Percentiles rank a stretch among this genome's conserved stretches.
These are phyloP conservation scores for Manis javanica DNA, from an alignment of 2,797 vertebrate species.

Conservation along the genomic window DNA sequence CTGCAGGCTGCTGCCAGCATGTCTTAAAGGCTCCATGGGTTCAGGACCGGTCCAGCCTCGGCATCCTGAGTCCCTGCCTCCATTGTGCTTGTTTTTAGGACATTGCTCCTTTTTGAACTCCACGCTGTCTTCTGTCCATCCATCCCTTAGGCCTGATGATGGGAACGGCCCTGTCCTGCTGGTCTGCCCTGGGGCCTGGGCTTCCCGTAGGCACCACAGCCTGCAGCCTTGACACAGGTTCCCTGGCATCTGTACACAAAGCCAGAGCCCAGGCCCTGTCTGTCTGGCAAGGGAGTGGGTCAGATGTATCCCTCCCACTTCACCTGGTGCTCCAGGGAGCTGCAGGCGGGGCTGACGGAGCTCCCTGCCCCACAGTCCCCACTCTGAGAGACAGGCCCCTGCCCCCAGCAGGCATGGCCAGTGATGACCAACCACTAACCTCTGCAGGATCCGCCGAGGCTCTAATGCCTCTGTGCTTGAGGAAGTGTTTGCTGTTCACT, in stretches of 20 bases:
- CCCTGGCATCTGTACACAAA: too few relatives aligned
- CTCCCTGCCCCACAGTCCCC: neutral
- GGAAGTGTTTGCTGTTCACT: neutral
- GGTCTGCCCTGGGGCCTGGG: neutral
- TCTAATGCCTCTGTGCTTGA: neutral
- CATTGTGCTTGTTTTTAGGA: neutral
- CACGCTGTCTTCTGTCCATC: too few relatives aligned
- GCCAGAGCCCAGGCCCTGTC: neutral
- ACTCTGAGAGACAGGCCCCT: neutral
- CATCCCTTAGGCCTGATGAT: neutral
- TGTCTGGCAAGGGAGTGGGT: too few relatives aligned
- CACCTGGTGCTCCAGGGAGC: neutral
- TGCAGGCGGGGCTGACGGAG: neutral
- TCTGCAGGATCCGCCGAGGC: neutral
- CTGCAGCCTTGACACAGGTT: neutral
- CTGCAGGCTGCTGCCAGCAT: accelerated
- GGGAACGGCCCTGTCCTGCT: neutral
- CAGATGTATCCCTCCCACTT: neutral
- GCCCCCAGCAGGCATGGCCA: neutral
- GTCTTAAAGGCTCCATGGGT: too few relatives aligned
- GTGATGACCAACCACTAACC: accelerated
- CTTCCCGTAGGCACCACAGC: neutral
- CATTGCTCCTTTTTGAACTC: too few relatives aligned
- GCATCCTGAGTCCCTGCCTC: neutral
- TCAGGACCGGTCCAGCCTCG: neutral